phyloP scores from a whole-genome alignment of 2,113 vertebrate species.

The Eira barbara region DNA sequence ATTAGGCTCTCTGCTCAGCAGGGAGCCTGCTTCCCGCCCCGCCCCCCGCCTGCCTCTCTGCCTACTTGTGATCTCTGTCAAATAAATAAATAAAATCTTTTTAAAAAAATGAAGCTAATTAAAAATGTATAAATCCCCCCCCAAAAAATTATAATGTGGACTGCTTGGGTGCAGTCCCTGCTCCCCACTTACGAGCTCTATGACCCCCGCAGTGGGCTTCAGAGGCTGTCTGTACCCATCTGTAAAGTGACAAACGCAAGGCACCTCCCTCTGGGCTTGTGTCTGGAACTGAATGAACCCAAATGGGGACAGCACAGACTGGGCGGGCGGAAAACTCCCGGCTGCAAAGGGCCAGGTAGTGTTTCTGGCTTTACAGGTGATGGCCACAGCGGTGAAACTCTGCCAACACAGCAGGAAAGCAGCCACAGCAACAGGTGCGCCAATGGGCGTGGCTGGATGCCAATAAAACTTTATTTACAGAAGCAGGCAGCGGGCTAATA shows the following conservation, averaged over 20 bases:
- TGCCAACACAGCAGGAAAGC: background rate
- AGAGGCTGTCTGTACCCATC: background rate
- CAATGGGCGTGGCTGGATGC: background rate
- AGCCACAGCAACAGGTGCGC: background rate
- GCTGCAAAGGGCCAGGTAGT: background rate
- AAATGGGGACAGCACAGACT: background rate
- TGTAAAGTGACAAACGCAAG: background rate
- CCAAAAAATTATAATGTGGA: background rate
- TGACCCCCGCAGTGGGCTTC: no score
- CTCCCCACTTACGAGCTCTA: background rate
- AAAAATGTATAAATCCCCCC: background rate
- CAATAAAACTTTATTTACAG: constrained; percentile 36
- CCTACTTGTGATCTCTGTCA: no score
- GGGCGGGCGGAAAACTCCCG: no score
- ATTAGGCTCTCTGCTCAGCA: no score
- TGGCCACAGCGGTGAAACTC: background rate
- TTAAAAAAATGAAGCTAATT: background rate
- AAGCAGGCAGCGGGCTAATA: accelerated
- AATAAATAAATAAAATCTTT: no score
- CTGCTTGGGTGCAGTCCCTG: background rate
- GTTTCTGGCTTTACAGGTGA: background rate
- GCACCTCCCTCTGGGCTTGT: background rate
- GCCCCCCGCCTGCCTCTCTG: no score
- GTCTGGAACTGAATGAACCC: background rate
- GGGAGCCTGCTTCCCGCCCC: no score